Percentiles rank a stretch among this genome's conserved stretches.
phyloP scores from a whole-genome alignment of 1,140 invertebrate species.

The Tetramorium alpestre region DNA sequence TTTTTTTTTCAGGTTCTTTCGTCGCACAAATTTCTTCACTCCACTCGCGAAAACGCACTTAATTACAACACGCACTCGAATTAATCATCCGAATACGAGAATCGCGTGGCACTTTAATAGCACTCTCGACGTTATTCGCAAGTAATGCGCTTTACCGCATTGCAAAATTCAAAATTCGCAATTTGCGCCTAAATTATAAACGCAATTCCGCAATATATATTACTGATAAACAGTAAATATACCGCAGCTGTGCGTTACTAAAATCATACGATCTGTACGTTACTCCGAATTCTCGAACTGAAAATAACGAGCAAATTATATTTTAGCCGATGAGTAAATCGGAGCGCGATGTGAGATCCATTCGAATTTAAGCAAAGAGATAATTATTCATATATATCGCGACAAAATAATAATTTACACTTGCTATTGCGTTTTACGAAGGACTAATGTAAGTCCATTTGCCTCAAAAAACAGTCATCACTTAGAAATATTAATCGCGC shows the following conservation, averaged over 20 bases:
- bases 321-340: neutral
- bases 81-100: no score
- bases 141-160: neutral
- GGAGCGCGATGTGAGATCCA: no score
- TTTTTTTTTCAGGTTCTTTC: neutral
- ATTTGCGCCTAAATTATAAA: neutral
- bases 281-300: neutral
- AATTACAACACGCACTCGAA: neutral
- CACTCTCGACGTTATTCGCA: neutral
- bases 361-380: no score
- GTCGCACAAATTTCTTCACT: no score
- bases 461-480: neutral
- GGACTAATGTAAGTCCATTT: neutral
- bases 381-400: no score
- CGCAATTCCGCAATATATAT: neutral
- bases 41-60: neutral
- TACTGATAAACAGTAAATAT: neutral
- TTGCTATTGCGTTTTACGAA: neutral
- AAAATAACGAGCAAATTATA: neutral
- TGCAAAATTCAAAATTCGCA: neutral
- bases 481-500: neutral
- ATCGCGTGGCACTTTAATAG: neutral
- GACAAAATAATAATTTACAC: no score
- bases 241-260: neutral
- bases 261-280: neutral